phyloP scores from a whole-genome alignment of 2,888 invertebrate species.

The Seira musarum region DNA sequence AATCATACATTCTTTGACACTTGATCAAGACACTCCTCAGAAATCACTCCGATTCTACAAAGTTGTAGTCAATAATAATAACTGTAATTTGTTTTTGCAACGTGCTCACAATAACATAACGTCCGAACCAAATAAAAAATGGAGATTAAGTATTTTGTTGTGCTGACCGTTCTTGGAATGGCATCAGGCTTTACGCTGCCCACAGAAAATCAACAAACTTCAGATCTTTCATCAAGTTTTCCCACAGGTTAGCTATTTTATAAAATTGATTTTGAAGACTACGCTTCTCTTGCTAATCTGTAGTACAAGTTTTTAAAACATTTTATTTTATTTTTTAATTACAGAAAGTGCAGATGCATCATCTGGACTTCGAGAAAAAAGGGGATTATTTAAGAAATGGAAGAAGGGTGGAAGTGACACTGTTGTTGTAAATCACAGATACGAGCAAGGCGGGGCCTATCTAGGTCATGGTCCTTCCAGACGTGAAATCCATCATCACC shows the following conservation, averaged over 20 bases:
- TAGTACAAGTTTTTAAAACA: too few species aligned
- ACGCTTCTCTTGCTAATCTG: too few species aligned
- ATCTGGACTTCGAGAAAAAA: constrained; percentile 14
- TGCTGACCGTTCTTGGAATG: constrained; percentile 19
- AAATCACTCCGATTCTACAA: not conserved
- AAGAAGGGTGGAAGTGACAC: constrained; percentile 16
- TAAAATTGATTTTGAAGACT: too few species aligned
- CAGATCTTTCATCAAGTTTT: constrained; percentile 12
- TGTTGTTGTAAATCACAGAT: not conserved
- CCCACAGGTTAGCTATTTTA: constrained; percentile 17
- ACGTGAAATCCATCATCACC: constrained; percentile 42
- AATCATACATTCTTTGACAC: constrained; percentile 14
- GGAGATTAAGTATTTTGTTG: constrained; percentile 26
- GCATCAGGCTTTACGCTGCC: constrained; percentile 17
- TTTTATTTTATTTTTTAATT: not conserved
- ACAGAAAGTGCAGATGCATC: not conserved
- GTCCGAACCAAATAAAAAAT: constrained; percentile 12
- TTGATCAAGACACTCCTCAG: not conserved
- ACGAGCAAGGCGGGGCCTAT: constrained; percentile 12
- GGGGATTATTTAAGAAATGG: constrained; percentile 25
- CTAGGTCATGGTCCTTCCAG: too few species aligned
- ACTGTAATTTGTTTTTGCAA: not conserved
- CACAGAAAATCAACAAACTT: too few species aligned
- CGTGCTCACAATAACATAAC: not conserved
- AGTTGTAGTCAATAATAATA: not conserved